Evolutionary conservation across 1,140 invertebrate species (phyloP).

Genomic region (Drosophila melanica): DNA sequence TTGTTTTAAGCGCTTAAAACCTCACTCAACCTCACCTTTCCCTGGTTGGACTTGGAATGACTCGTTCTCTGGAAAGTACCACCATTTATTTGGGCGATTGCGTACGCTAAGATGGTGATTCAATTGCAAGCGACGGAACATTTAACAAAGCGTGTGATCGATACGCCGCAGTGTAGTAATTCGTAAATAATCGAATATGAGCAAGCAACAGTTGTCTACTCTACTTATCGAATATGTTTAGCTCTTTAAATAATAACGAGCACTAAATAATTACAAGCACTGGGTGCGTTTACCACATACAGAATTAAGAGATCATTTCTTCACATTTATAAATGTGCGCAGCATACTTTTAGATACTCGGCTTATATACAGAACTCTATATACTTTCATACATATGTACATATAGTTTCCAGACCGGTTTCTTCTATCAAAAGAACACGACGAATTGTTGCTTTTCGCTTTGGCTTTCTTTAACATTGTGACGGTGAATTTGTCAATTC

Average conservation of each 20-base stretch:
- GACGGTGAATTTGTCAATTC: conserved; percentile 24
- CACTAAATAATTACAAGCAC: neutral
- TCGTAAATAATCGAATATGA: neutral
- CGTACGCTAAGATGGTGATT: neutral
- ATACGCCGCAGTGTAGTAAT: neutral
- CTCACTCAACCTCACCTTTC: neutral
- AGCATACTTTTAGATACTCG: neutral
- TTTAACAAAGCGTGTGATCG: neutral
- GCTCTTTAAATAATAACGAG: neutral
- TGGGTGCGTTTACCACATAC: neutral
- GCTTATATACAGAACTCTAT: neutral
- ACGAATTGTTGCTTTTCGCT: conserved; percentile 3
- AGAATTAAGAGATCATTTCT: neutral
- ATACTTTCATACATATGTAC: conserved; percentile 5
- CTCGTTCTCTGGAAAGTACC: neutral
- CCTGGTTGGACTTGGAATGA: neutral
- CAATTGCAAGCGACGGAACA: neutral
- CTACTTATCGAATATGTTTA: neutral
- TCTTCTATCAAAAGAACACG: conserved; percentile 1
- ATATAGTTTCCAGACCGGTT: conserved; percentile 34
- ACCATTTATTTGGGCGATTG: neutral
- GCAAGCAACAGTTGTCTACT: neutral
- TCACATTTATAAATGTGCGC: neutral
- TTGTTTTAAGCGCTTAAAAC: neutral
- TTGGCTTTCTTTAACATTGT: conserved; percentile 18